Evolutionary conservation across 2,888 invertebrate species (phyloP), one percentile per base, ranked within the genome.

Genomic region (Scrobipalpa atriplicella): DNA sequence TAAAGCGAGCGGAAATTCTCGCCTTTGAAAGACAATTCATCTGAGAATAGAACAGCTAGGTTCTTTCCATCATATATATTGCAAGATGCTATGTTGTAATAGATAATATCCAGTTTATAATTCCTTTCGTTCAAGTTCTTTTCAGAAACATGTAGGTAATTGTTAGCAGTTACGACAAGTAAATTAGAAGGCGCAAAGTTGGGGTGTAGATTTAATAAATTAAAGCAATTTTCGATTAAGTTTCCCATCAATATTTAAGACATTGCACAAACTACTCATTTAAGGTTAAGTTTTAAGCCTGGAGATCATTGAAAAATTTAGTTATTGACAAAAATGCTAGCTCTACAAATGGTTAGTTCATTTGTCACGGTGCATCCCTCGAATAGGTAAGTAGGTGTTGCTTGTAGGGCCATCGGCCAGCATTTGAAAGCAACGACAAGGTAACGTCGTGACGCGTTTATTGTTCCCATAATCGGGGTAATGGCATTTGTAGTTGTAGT

Each of bases 401-500:
- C 43, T 52, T 52, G 36, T 29, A 63, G 18, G 51, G 29, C 7
- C 7, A 16, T 9, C n/a, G 51, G 29, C 7, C 7, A 16, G 16
- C n/a, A 63, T 51, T 63, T 63, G 52, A 63, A 63, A 63, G 52
- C 13, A 52, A 52, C 63, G 18, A 11, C 62, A 29, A 18, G 36
- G 38, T 21, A 66, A 62, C 52, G 52, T 66, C 64, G 66, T 66
- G 68, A 66, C 64, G 47, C 63, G 43, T 62, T 51, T 54, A 18
- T 38, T 60, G 62, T 61, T 61, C 64, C 64, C 56, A 56, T 56
- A 13, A 21, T 13, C 21, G 5, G 60, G 47, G 62, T 52, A 68
- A 62, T 64, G 65, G 60, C 43, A 62, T 65, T 62, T 62, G 29
- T 63, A 29, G 16, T 36, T 38, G 11, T 71, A 69, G 64, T 36